Percentiles rank a stretch among this genome's conserved stretches.
phyloP scores from a whole-genome alignment of 1,140 invertebrate species.

The Drosophila bipectinata region DNA sequence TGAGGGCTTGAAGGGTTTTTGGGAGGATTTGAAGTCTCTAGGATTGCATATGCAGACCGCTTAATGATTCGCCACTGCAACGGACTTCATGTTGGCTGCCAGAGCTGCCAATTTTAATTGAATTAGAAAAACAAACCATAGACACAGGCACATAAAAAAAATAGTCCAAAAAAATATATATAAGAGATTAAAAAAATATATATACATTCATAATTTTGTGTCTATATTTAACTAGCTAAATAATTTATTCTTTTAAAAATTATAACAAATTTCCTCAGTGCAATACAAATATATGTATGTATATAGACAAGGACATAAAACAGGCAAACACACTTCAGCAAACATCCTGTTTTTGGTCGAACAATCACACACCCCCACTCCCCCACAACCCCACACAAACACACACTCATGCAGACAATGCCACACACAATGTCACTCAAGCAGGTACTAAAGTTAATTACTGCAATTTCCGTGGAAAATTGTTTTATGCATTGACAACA shows the following conservation, averaged over 20 bases:
- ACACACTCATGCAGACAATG: slow-evolving; percentile 13
- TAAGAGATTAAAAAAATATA: too few species aligned
- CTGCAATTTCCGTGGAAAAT: slow-evolving; percentile 80
- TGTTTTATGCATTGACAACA: slow-evolving; percentile 78
- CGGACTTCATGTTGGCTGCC: slow-evolving; percentile 31
- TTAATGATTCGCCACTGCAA: slow-evolving; percentile 55
- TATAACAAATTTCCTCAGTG: neutral
- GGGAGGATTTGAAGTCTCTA: neutral
- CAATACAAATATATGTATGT: neutral
- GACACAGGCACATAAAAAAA: neutral
- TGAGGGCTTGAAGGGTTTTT: neutral
- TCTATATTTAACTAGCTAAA: too few species aligned
- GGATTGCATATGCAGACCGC: slow-evolving; percentile 45
- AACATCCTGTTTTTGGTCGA: slow-evolving; percentile 39
- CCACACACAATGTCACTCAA: slow-evolving; percentile 71
- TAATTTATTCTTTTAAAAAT: neutral
- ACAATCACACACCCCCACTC: neutral
- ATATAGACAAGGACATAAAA: slow-evolving; percentile 8
- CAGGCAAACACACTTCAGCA: slow-evolving; percentile 21
- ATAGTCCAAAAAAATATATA: neutral
- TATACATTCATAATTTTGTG: too few species aligned
- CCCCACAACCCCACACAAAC: neutral
- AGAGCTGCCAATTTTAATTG: slow-evolving; percentile 75
- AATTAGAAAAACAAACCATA: slow-evolving; percentile 66
- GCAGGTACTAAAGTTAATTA: slow-evolving; percentile 82